Conservation (phyloP, 2,888 invertebrate genomes). For the Epinotia bilunana region DNA sequence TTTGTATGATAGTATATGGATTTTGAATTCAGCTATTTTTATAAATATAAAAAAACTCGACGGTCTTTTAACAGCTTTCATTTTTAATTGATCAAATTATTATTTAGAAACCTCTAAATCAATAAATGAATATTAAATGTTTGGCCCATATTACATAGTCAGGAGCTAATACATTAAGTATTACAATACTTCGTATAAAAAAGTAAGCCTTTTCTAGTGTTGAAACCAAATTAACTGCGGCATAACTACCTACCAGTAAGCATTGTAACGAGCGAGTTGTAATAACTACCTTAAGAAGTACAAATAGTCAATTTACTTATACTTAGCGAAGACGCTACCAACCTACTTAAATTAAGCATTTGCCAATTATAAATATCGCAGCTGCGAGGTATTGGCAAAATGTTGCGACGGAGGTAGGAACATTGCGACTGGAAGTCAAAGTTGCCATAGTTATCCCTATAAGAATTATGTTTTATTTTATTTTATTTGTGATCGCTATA, state of each 20-base stretch:
- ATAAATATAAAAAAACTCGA: slow-evolving; percentile 51
- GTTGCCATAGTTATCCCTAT: too few species aligned
- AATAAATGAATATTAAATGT: not conserved
- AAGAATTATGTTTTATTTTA: too few species aligned
- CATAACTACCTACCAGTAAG: not conserved
- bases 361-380: too few species aligned
- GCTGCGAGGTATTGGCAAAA: too few species aligned
- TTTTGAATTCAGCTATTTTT: slow-evolving; percentile 74
- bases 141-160: not conserved
- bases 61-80: not conserved
- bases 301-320: too few species aligned
- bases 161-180: not conserved
- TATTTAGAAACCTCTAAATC: not conserved
- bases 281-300: too few species aligned
- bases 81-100: not conserved
- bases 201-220: not conserved
- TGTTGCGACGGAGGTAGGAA: too few species aligned
- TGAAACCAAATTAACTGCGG: not conserved
- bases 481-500: too few species aligned
- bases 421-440: too few species aligned
- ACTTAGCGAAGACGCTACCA: too few species aligned
- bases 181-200: not conserved
- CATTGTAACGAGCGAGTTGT: too few species aligned
- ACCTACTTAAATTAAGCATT: too few species aligned
- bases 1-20: slow-evolving; percentile 68